These are phyloP conservation scores for Chromis chromis DNA, from an alignment of 2,797 vertebrate species.

Conservation along the genomic window DNA sequence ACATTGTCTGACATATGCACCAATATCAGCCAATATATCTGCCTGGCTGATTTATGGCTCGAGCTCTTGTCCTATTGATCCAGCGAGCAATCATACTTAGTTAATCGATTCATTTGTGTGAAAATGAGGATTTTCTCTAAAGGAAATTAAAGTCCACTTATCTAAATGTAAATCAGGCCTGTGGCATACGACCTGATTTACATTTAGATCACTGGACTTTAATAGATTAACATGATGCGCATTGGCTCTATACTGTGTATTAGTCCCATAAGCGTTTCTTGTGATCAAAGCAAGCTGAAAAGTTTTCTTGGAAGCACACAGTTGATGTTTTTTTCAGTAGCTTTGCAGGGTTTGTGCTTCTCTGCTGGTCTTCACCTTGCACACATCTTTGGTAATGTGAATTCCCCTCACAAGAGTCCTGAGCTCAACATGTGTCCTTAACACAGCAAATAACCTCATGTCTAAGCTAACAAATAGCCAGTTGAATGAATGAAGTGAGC, in stretches of 20 bases:
- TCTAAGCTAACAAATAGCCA: conserved; percentile 7
- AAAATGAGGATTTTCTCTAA: conserved; percentile 20
- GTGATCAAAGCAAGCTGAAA: neutral
- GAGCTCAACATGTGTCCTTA: neutral
- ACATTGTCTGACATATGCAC: neutral
- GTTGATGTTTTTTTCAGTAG: neutral
- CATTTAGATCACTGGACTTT: conserved; percentile 2
- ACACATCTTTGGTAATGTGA: neutral
- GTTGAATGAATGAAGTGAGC: neutral
- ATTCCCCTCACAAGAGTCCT: neutral
- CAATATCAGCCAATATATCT: neutral
- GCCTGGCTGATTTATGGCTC: conserved; percentile 8
- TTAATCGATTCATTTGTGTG: conserved; percentile 18
- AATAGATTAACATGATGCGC: neutral
- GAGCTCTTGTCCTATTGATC: conserved; percentile 18
- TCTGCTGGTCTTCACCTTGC: neutral
- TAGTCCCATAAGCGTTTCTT: conserved; percentile 1
- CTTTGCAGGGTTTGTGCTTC: neutral
- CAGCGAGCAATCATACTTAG: neutral
- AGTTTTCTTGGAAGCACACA: neutral
- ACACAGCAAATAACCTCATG: neutral
- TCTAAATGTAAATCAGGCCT: conserved; percentile 28
- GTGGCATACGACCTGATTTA: neutral
- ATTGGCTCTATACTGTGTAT: neutral
- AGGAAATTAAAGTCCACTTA: conserved; percentile 27